Evolutionary conservation across 2,888 invertebrate species (phyloP), one percentile per base, ranked within the genome.

Genomic region (Meta bourneti): DNA sequence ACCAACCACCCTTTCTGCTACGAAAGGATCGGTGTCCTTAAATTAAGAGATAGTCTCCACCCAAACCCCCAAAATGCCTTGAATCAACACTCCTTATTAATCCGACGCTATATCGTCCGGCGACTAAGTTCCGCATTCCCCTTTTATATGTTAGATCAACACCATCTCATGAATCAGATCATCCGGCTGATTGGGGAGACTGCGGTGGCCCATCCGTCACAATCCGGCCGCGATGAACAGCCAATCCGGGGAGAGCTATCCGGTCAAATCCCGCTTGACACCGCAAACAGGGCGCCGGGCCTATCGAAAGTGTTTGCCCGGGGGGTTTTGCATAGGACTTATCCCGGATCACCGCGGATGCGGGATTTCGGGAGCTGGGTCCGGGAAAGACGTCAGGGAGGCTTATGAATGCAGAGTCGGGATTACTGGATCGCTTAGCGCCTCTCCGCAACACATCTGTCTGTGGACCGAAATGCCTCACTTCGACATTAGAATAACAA

Each of bases 241-340:
- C 52, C 77, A 82, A 61, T 69, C 85, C 49, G 54, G 70, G 69
- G 48, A 13, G 75, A 16, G 20, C 52, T 54, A 80, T 83, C 48
- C 52, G 54, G 71, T 74, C 75, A 89, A 81, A 89, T 81, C 81
- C 81, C 54, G 71, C 51, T 69, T 81, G 82, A 89, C 89, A 82
- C 89, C 89, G 74, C 89, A 89, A 89, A 89, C 82, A 82, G 52
- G 51, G 72, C 19, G 87, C 34, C 13, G 34, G 13, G 71, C 72
- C 72, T 20, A 72, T 74, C 74, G 20, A 54, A 34, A 88, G 81
- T 88, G 89, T 89, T 89, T 89, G 82, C 81, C 61, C 52, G 20
- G 82, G 34, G 81, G 82, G 72, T 89, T 89, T 89, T 82, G 89
- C 82, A 89, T 89, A 51, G 89, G 89, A 82, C 82, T 77, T 89